Base-by-base conservation (phyloP, 2,113 vertebrate genomes). In the Seriola dumerili region DNA sequence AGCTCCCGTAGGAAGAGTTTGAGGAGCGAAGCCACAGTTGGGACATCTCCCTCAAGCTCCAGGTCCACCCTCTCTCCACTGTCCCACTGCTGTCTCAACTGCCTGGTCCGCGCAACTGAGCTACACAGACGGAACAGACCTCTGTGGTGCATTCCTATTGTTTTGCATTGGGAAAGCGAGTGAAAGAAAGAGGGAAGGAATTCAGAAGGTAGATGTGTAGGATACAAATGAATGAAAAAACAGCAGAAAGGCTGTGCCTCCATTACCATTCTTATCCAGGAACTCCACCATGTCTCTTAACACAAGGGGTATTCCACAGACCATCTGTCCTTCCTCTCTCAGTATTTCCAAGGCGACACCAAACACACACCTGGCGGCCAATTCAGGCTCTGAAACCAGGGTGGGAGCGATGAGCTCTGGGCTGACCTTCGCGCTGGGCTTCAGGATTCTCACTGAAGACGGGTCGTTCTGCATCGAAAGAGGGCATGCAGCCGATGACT, bases 1-100 rank as follows among this genome's bases (percentile, higher is more conserved):
- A 97, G 89, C 78, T 96, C 96, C 82, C 96, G 92, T 46, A 97
- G 77, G 88, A 96, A 97, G 17, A 96, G 94, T 87, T 97, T 97
- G 65, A 97, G 92, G 10, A 97, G 93, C 2, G 95, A 95, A 17
- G 96, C 95, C 67, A 96, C 95, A n/a, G 93, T 95, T 74, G 94
- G 84, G 61, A 96, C 88, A 57, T 97, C 96, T 42, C 87, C 93
- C 44, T 96, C 95, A 8, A 77, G 88, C 72, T 91, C 23, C 65
- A 97, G 89, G 52, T 95, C 93, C 78, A 96, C 89, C 52, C 80
- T 54, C 78, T 96, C 93, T 23, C 95, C 95, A 25, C 40, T 38
- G 68, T 96, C 93, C 85, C 95, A 96, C 46, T 91, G 93, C 87
- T 92, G 80, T 80, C 93, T 96, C 80, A 97, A 34, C 52, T 86